A percentile compares a stretch with the other conserved stretches of the same genome.
These are phyloP conservation scores for Ophion ellenae DNA, from an alignment of 2,888 invertebrate genomes.

Conservation along the genomic window DNA sequence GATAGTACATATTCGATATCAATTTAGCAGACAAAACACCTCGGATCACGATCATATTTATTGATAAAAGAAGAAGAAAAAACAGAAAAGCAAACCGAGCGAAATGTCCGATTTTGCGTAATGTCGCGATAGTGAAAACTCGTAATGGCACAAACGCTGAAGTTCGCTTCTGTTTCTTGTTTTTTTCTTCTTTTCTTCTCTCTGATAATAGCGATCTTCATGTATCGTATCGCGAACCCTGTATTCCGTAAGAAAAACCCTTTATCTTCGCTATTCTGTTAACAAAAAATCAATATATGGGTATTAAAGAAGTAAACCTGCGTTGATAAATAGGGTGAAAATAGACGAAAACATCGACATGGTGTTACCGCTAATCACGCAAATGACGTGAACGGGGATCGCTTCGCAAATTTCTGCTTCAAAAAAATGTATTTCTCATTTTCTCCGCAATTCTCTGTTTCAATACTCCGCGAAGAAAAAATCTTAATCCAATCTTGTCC, in stretches of 20 bases:
- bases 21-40: slow-evolving; percentile 1
- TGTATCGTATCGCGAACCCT: slow-evolving; percentile 53
- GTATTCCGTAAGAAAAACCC: slow-evolving; percentile 57
- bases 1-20: slow-evolving; percentile 21
- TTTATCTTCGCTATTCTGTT: slow-evolving; percentile 48
- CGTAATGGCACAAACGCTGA: background rate
- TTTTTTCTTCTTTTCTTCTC: slow-evolving; percentile 3
- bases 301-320: slow-evolving; percentile 51
- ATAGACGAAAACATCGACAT: slow-evolving; percentile 14
- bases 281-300: slow-evolving; percentile 36
- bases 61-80: background rate
- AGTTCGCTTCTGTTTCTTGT: background rate
- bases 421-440: background rate
- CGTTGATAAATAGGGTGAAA: slow-evolving; percentile 58
- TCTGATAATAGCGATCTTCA: slow-evolving; percentile 30
- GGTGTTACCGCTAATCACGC: slow-evolving; percentile 12
- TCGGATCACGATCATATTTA: slow-evolving; percentile 1
- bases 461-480: background rate
- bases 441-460: background rate
- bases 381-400: slow-evolving; percentile 5
- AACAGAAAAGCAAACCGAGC: slow-evolving; percentile 16
- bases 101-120: background rate
- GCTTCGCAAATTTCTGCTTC: background rate
- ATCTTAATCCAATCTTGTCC: background rate
- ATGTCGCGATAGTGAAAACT: slow-evolving; percentile 15